Percentiles rank a stretch among this genome's conserved stretches.
These are phyloP conservation scores for Pygmarrhopalites habei DNA, from an alignment of 1,140 invertebrate genomes.

Conservation along the genomic window DNA sequence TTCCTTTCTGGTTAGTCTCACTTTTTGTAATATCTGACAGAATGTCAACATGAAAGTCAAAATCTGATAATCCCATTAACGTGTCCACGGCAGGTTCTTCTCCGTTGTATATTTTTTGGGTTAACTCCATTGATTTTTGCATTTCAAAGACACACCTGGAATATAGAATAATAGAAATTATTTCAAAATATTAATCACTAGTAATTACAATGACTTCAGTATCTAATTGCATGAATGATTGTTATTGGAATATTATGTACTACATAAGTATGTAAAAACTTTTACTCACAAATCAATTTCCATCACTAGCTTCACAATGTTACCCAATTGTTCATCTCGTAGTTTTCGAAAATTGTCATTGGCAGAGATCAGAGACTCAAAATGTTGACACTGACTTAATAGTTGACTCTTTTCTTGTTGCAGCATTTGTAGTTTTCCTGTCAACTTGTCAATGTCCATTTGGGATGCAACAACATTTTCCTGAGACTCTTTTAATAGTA, in stretches of 20 bases:
- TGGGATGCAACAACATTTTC: conserved; percentile 2
- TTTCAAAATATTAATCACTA: too few relatives aligned
- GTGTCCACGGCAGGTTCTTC: conserved; percentile 29
- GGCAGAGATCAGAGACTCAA: background rate
- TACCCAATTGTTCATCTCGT: conserved; percentile 18
- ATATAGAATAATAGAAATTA: too few relatives aligned
- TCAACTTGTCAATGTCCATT: conserved; percentile 3
- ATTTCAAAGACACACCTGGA: conserved; percentile 29
- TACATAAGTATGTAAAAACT: too few relatives aligned
- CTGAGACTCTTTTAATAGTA: background rate
- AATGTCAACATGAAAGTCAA: conserved; percentile 11
- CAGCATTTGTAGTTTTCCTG: conserved; percentile 3
- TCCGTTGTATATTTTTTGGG: conserved; percentile 17
- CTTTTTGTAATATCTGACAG: too few relatives aligned
- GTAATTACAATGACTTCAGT: too few relatives aligned
- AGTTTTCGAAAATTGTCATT: conserved; percentile 4
- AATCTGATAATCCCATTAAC: conserved; percentile 24
- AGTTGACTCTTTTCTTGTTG: conserved; percentile 15
- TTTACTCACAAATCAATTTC: conserved; percentile 34
- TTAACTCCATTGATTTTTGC: conserved; percentile 18
- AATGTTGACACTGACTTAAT: conserved; percentile 1
- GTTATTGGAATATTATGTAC: too few relatives aligned
- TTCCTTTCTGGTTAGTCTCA: too few relatives aligned
- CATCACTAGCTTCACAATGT: conserved; percentile 22
- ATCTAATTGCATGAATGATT: too few relatives aligned